Base-by-base conservation (phyloP, 1,140 invertebrate species). In the Drosophila sturtevanti region DNA sequence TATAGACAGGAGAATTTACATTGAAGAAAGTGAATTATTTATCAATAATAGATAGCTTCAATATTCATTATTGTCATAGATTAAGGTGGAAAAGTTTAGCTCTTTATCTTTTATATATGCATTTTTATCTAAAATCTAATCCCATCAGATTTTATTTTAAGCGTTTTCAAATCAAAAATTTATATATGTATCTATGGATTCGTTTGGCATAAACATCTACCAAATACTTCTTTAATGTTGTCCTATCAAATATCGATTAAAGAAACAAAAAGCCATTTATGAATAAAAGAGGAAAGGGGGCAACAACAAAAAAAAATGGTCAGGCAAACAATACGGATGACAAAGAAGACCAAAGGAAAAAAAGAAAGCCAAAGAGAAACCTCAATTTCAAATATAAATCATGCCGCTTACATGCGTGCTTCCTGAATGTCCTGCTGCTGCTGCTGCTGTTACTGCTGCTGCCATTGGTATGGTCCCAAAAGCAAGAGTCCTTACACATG, bases 341-440 rank as follows among this genome's bases (percentile, higher is more conserved):
- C 22, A 52, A 55, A 55, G 41, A 21, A 48, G 18, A 31, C 27
- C 27, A 31, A 31, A 31, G 7, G 7, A 4, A 31, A 48, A 44
- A 21, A 48, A 48, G 18, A n/a, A 18, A 48, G 10, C 41, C 41
- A 10, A 48, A 48, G n/a, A 52, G 44, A 65, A 75, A 67, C 74
- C 74, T 78, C 74, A 86, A 72, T 89, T 79, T 86, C 63, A 66
- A 79, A 82, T 82, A 89, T 79, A 84, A 89, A 89, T 86, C 79
- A 86, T 79, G 74, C 69, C 67, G 44, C 67, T 85, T 86, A 71
- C 78, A 72, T 61, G 64, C 74, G 56, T 77, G 82, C 81, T 87
- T 85, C 81, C 81, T 66, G 80, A 60, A 34, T 61, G 77, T 69
- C 59, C 54, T 62, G 64, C 44, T 38, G 24, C 9, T 41, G 38